Evolutionary conservation across 2,888 invertebrate genomes (phyloP).

Genomic region (Lissonota sp.): DNA sequence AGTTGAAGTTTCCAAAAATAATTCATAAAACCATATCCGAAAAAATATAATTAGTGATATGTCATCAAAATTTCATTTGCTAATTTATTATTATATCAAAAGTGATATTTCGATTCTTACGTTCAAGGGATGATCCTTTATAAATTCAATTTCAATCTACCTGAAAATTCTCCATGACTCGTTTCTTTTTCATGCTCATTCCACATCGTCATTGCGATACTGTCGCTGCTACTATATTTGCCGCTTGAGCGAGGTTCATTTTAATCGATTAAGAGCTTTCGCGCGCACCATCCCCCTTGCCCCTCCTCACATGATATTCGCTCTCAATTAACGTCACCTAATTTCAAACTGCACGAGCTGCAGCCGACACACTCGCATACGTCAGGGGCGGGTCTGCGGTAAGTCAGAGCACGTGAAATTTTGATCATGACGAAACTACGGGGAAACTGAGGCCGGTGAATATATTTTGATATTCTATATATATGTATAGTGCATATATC

Average conservation of each 20-base stretch:
- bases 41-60: too few relatives aligned
- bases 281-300: constrained; percentile 34
- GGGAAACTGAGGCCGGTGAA: constrained; percentile 7
- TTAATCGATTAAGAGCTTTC: constrained; percentile 59
- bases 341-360: constrained; percentile 62
- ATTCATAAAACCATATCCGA: too few relatives aligned
- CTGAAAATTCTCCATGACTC: neutral
- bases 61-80: too few relatives aligned
- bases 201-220: constrained; percentile 18
- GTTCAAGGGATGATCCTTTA: constrained; percentile 18
- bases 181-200: neutral
- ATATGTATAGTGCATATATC: too few relatives aligned
- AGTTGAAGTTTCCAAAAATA: too few relatives aligned
- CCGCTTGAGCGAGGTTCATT: constrained; percentile 44
- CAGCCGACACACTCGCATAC: constrained; percentile 47
- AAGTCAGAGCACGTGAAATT: constrained; percentile 51
- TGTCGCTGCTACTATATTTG: constrained; percentile 15
- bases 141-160: constrained; percentile 6
- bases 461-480: constrained; percentile 23
- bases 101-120: too few relatives aligned
- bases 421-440: constrained; percentile 46
- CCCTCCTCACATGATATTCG: constrained; percentile 53
- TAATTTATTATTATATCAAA: too few relatives aligned
- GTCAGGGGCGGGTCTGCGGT: constrained; percentile 46
- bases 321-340: constrained; percentile 65